Conservation (phyloP, 2,113 vertebrate species). For the Tragelaphus strepsiceros region DNA sequence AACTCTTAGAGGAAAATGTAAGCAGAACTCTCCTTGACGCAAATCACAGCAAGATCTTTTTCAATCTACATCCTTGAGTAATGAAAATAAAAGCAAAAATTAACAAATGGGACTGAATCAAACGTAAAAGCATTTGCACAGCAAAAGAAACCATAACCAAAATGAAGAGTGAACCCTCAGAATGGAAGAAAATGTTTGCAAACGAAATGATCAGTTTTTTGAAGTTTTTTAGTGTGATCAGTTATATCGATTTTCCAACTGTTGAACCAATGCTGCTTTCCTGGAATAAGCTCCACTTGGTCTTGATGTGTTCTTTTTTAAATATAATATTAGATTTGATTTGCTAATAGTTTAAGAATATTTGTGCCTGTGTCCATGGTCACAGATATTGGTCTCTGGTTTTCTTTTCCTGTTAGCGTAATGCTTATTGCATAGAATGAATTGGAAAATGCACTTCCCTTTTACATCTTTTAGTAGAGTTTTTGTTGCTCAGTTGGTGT, state of each 20-base stretch:
- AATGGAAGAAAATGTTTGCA: not conserved
- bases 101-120: not conserved
- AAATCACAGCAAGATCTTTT: not conserved
- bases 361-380: not conserved
- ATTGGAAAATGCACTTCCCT: not conserved
- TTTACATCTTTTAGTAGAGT: not conserved
- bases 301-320: not conserved
- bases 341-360: not conserved
- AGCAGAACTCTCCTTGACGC: not conserved
- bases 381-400: not conserved
- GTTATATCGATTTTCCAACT: not conserved
- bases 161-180: not conserved
- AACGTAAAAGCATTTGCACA: not conserved
- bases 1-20: not conserved
- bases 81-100: not conserved
- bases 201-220: not conserved
- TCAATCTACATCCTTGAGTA: not conserved
- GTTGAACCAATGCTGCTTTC: not conserved
- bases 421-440: not conserved
- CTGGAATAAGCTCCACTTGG: not conserved
- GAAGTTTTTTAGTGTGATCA: not conserved
- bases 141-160: not conserved
- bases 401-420: not conserved
- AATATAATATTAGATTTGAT: not conserved
- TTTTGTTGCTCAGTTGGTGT: not conserved